A percentile compares a stretch with the other conserved stretches of the same genome.
phyloP scores from a whole-genome alignment of 2,797 vertebrate species.

The Allobates femoralis region DNA sequence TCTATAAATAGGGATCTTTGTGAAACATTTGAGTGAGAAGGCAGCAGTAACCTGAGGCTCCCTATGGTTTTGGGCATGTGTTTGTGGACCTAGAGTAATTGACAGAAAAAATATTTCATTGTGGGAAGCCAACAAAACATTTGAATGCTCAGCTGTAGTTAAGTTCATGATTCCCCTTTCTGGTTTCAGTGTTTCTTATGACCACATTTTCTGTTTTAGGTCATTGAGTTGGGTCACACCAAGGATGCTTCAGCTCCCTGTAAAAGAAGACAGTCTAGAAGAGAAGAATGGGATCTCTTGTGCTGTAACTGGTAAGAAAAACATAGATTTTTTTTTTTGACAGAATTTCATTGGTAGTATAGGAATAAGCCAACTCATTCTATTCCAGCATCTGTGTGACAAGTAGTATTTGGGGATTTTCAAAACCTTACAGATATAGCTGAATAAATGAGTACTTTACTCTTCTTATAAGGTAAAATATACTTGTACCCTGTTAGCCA shows the following conservation, averaged over 20 bases:
- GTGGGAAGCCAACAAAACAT: constrained; percentile 1
- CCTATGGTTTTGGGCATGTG: neutral
- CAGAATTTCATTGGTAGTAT: neutral
- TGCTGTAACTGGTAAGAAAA: constrained; percentile 77
- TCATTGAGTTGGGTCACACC: constrained; percentile 83
- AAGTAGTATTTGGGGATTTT: neutral
- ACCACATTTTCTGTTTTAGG: constrained; percentile 66
- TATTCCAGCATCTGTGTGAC: neutral
- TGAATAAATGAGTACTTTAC: neutral
- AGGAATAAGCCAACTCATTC: neutral
- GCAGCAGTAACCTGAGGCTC: constrained; percentile 12
- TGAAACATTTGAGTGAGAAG: neutral
- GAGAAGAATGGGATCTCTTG: constrained; percentile 77
- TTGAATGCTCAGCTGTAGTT: neutral
- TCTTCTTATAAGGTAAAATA: no score
- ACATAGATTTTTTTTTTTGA: neutral
- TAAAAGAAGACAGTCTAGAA: constrained; percentile 70
- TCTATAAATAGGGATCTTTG: constrained; percentile 26
- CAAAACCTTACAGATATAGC: neutral
- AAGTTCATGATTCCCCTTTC: neutral
- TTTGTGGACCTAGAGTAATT: constrained; percentile 2
- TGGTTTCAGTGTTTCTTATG: neutral
- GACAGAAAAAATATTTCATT: neutral
- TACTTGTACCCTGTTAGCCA: no score
- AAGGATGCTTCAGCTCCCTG: constrained; percentile 79